A percentile compares a stretch with the other conserved stretches of the same genome.
Conservation (phyloP, 2,888 invertebrate genomes). For the Glaucopsyche alexis region DNA sequence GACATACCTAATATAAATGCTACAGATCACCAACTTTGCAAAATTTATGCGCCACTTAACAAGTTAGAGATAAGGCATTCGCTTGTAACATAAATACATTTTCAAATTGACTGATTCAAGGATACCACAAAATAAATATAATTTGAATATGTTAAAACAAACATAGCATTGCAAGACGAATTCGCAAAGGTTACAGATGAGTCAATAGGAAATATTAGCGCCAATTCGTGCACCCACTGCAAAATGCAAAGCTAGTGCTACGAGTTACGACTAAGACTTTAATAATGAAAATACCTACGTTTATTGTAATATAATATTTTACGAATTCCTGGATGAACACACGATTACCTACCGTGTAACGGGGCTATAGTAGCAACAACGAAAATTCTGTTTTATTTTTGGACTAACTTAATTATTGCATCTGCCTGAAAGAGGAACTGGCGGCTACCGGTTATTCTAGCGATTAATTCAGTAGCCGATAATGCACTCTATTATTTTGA, state of each 20-base stretch:
- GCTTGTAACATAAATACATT: background rate
- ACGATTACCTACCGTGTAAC: no score
- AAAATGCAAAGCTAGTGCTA: background rate
- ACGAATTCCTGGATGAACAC: no score
- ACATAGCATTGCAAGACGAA: background rate
- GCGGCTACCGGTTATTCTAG: background rate
- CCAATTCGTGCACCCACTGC: background rate
- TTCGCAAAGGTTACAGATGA: background rate
- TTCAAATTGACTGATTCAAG: background rate
- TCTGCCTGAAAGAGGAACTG: background rate
- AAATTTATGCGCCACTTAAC: background rate
- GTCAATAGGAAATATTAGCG: background rate
- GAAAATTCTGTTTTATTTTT: background rate
- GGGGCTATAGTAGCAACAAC: no score
- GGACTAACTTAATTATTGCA: background rate
- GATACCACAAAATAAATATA: background rate
- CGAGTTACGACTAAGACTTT: background rate
- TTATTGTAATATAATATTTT: no score
- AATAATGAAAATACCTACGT: no score
- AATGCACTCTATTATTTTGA: background rate
- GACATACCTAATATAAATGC: slow-evolving; percentile 32
- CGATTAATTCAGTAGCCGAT: background rate
- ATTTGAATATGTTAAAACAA: background rate
- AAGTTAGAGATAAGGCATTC: background rate
- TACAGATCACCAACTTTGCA: background rate